These are phyloP conservation scores for Capreolus pygargus DNA, from an alignment of 2,113 vertebrate genomes.

Conservation along the genomic window DNA sequence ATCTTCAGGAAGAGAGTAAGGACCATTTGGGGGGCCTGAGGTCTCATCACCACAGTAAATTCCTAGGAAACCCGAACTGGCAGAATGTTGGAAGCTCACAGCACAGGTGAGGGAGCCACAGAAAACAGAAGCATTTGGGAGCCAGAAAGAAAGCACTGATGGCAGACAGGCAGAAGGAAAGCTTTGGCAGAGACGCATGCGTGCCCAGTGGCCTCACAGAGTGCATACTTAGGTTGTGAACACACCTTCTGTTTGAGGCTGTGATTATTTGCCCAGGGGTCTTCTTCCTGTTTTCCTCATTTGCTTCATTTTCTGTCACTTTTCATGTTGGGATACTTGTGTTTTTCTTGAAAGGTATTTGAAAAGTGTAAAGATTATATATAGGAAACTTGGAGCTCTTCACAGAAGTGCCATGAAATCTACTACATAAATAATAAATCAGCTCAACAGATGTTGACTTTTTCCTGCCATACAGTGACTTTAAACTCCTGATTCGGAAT, in stretches of 20 bases:
- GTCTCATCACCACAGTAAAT: not conserved
- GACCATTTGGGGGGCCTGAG: not conserved
- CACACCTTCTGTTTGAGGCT: not conserved
- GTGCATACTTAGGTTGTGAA: not conserved
- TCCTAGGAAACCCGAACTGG: not conserved
- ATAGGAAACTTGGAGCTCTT: slow-evolving; percentile 41
- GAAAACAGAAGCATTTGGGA: not conserved
- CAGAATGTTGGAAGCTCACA: not conserved
- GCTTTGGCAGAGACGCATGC: not conserved
- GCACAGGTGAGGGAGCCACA: not conserved
- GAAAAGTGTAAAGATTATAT: slow-evolving; percentile 58
- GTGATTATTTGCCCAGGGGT: not conserved
- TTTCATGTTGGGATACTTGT: slow-evolving; percentile 58
- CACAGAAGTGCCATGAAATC: slow-evolving; percentile 58
- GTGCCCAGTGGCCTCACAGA: not conserved
- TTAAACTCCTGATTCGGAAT: slow-evolving; percentile 46
- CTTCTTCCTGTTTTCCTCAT: not conserved
- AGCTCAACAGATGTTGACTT: slow-evolving; percentile 62
- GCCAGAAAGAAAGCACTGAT: not conserved
- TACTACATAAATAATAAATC: slow-evolving; percentile 68
- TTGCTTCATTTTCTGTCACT: not conserved
- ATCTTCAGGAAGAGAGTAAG: not conserved
- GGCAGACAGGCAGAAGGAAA: too few relatives aligned
- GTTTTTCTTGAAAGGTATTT: slow-evolving; percentile 54
- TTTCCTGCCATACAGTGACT: slow-evolving; percentile 51